Evolutionary conservation across 2,797 vertebrate species (phyloP).

Genomic region (Semaprochilodus insignis): DNA sequence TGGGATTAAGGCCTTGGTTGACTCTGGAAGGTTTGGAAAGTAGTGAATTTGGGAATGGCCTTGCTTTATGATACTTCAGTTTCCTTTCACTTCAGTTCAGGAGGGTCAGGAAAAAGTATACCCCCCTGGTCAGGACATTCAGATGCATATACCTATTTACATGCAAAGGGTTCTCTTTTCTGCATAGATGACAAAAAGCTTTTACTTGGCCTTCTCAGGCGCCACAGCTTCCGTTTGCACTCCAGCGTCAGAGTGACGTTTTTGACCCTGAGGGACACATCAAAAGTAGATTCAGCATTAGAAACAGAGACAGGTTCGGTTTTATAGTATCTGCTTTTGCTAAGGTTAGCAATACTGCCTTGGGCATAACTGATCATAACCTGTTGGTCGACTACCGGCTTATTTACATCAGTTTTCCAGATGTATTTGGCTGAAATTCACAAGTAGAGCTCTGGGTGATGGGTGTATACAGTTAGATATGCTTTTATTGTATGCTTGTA

Average conservation of each 20-base stretch:
- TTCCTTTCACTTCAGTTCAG: slow-evolving; percentile 18
- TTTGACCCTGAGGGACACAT: slow-evolving; percentile 83
- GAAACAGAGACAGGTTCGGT: neutral
- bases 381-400: slow-evolving; percentile 47
- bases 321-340: slow-evolving; percentile 9
- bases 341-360: slow-evolving; percentile 21
- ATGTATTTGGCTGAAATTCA: slow-evolving; percentile 40
- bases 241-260: slow-evolving; percentile 88
- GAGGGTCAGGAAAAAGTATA: slow-evolving; percentile 16
- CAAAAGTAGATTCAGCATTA: slow-evolving; percentile 30
- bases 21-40: no score
- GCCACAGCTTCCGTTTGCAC: slow-evolving; percentile 91
- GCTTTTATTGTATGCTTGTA: neutral
- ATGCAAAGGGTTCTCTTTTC: slow-evolving; percentile 27
- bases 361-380: slow-evolving; percentile 49
- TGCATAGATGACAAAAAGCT: slow-evolving; percentile 18
- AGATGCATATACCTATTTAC: slow-evolving; percentile 31
- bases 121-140: slow-evolving; percentile 32
- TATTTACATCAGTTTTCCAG: slow-evolving; percentile 32
- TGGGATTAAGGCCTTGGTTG: neutral
- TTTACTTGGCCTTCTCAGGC: slow-evolving; percentile 91
- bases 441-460: slow-evolving; percentile 4
- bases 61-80: slow-evolving; percentile 25
- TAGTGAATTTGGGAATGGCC: neutral
- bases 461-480: slow-evolving; percentile 2